These are phyloP conservation scores for Cavia aperea DNA, from an alignment of 2,113 vertebrate genomes.

Conservation along the genomic window DNA sequence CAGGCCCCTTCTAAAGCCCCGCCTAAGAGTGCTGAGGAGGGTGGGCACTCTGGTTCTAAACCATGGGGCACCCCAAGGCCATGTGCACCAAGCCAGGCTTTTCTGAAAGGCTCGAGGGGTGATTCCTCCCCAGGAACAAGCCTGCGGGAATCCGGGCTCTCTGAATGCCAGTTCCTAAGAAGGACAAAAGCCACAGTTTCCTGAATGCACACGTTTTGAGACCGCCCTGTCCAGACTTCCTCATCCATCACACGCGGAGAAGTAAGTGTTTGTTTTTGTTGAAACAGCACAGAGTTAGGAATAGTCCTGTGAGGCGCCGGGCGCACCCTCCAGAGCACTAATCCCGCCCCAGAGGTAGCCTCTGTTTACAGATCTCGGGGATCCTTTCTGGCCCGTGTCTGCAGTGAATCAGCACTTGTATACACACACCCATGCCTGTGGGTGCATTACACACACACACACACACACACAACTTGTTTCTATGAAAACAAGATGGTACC, in stretches of 20 bases:
- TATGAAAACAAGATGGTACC: neutral
- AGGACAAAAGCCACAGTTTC: neutral
- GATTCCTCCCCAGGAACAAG: neutral
- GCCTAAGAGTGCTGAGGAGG: neutral
- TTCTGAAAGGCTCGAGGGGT: neutral
- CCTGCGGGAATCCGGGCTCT: neutral
- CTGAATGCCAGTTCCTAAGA: neutral
- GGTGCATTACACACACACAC: neutral
- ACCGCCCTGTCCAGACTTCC: neutral
- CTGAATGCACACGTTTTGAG: neutral
- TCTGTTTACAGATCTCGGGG: neutral
- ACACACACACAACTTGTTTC: constrained; percentile 29
- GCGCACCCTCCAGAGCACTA: neutral
- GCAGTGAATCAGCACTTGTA: neutral
- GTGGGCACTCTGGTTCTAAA: neutral
- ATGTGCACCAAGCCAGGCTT: neutral
- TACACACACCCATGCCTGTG: neutral
- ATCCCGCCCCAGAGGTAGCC: neutral
- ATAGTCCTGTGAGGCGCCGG: neutral
- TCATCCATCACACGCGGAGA: neutral
- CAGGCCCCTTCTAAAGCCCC: neutral
- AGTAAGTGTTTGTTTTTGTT: constrained; percentile 22
- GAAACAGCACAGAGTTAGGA: neutral
- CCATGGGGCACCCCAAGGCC: neutral
- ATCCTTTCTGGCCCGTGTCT: neutral